Base-by-base conservation (phyloP, 2,888 invertebrate genomes). In the Melipona bicolor region DNA sequence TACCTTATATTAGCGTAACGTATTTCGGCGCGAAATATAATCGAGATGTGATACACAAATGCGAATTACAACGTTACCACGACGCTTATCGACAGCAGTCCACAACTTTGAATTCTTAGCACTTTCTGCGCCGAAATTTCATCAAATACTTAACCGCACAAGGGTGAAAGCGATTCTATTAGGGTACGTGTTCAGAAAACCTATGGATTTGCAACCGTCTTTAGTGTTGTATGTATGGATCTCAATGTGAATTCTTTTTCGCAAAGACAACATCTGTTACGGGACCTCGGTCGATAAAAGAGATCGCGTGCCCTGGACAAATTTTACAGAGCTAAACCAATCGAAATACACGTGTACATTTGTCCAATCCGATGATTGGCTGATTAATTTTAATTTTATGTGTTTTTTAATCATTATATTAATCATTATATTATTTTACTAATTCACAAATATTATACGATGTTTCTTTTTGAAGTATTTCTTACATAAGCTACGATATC, bases 131-230 rank as follows among this genome's bases (percentile, higher is more conserved):
- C 79, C 79, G 65, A 77, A 82, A 77, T 79, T 64, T 73, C 79
- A 81, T 83, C 36, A 85, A 85, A 83, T n/a, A 36, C 74, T 81
- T 32, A 27, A 64, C 77, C 62, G 65, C 81, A 79, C 64, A 61
- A 78, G 81, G 81, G 52, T 85, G 76, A 83, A 87, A 77, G 56
- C 81, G 62, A 77, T 79, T 68, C 24, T 64, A 61, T 49, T 54
- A 68, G 79, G 70, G 64, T 84, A 61, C 61, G 84, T 17, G 86
- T 87, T 86, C 88, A 27, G 56, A 78, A 88, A 88, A 81, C 74
- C 64, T 73, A 84, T 77, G 62, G 59, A 88, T 81, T 80, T 52
- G 68, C 64, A 79, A 84, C 78, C 65, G 73, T 50, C 36, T 49
- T 54, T 21, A 36, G 59, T 4, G n/a, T 49, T 59, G 54, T 32